phyloP scores from a whole-genome alignment of 2,113 vertebrate genomes.

The Polypterus senegalus region DNA sequence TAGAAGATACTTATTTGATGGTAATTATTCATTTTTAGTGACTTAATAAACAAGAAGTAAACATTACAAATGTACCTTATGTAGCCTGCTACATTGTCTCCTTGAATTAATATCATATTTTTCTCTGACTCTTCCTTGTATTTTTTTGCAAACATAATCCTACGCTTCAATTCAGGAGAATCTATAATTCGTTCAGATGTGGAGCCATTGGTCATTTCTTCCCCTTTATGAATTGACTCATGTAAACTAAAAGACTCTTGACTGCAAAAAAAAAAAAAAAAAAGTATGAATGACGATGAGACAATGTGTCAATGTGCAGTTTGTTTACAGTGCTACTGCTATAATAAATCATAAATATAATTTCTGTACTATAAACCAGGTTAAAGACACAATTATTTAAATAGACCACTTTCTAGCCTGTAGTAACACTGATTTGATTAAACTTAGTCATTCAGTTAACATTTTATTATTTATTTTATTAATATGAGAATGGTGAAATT shows the following conservation, averaged over 20 bases:
- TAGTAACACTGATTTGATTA: too few species aligned
- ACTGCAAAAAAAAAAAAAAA: constrained; percentile 11
- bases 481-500: too few species aligned
- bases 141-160: not conserved
- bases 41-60: too few species aligned
- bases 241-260: constrained; percentile 21
- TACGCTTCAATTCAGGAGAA: not conserved
- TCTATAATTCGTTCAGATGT: not conserved
- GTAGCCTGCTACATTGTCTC: not conserved
- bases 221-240: constrained; percentile 9
- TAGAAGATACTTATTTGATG: too few species aligned
- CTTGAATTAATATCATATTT: not conserved
- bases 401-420: too few species aligned
- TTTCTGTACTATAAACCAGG: too few species aligned
- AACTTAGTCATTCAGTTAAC: too few species aligned
- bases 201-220: constrained; percentile 2
- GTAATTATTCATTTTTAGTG: too few species aligned
- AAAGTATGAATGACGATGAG: too few species aligned
- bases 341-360: too few species aligned
- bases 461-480: too few species aligned
- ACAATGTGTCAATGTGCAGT: not conserved
- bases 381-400: too few species aligned
- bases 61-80: not conserved
- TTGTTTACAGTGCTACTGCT: not conserved
- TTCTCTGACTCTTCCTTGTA: not conserved